Base-by-base conservation (phyloP, 2,888 invertebrate species). In the Phymatocera aterrima region DNA sequence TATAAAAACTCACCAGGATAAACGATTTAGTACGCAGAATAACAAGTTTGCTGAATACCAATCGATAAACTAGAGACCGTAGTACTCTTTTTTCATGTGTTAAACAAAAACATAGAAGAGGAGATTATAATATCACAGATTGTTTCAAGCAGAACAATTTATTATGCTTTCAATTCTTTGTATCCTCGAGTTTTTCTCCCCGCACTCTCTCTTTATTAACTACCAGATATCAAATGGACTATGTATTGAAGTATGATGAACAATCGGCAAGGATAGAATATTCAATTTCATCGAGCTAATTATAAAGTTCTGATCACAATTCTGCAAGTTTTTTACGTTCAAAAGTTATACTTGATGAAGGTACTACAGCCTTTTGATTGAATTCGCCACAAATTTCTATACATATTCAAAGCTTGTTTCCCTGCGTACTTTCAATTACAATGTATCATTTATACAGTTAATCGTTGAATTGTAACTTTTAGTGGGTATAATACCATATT, bases 401-500 rank as follows among this genome's bases (percentile, higher is more conserved):
- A 12, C 57, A 24, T 68, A 68, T 43, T 12, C 0, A 43, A 68
- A 4, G 43, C 65, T 68, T 28, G 40, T 43, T 43, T n/a, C 65
- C 24, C 40, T 24, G 70, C 18, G 18, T 51, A 28, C n/a, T 21
- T 70, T 2, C 18, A 18, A n/a, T 51, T 6, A 70, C 21, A 10
- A 68, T 68, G 24, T 43, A 28, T 12, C 28, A n/a, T n/a, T n/a
- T n/a, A n/a, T n/a, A 28, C n/a, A 24, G 31, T 43, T 43, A 10
- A 24, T 68, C 6, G 12, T 68, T 12, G 28, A 0, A 68, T 68
- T 18, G 24, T 43, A 43, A 43, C 12, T 64, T 37, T 15, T 10
- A 68, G 43, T 68, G 24, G 65, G 8, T 43, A 43, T 43, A 15
- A 43, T 21, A 68, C n/a, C n/a, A 40, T 64, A 64, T 37, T 37